A percentile compares a stretch with the other conserved stretches of the same genome.
Conservation (phyloP, 2,888 invertebrate genomes). For the Tipula vernalis region DNA sequence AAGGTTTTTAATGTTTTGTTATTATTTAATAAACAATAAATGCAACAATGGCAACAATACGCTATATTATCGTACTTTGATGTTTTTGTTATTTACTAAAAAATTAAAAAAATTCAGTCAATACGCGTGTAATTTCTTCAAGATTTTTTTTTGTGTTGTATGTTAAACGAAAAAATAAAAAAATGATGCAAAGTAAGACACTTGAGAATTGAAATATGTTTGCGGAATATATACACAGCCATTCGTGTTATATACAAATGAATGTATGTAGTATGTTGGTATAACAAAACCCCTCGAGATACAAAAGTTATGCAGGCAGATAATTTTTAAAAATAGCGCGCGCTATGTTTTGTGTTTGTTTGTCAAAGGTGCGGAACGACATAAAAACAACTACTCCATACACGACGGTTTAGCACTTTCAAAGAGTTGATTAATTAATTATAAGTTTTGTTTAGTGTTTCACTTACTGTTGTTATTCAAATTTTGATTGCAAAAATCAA, state of each 20-base stretch:
- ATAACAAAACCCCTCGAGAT: background rate
- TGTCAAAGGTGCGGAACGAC: background rate
- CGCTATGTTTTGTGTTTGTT: background rate
- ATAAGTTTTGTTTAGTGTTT: background rate
- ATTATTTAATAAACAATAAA: background rate
- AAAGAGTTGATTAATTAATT: background rate
- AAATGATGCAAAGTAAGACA: background rate
- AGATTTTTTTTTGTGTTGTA: background rate
- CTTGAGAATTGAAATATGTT: background rate
- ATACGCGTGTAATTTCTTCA: conserved; percentile 4
- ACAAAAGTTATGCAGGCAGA: background rate
- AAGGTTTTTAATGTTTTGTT: background rate
- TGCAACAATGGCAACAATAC: background rate
- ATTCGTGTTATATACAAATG: background rate
- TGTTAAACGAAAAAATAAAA: background rate
- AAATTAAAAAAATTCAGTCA: background rate
- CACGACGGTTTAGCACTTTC: background rate
- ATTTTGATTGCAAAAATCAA: too few relatives aligned
- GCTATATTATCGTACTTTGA: background rate
- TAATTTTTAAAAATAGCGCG: background rate
- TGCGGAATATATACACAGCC: background rate
- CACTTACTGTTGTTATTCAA: too few relatives aligned
- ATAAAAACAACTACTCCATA: background rate
- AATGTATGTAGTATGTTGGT: background rate
- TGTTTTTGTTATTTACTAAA: background rate